Conservation (phyloP, 2,113 vertebrate genomes). For the Meriones unguiculatus region DNA sequence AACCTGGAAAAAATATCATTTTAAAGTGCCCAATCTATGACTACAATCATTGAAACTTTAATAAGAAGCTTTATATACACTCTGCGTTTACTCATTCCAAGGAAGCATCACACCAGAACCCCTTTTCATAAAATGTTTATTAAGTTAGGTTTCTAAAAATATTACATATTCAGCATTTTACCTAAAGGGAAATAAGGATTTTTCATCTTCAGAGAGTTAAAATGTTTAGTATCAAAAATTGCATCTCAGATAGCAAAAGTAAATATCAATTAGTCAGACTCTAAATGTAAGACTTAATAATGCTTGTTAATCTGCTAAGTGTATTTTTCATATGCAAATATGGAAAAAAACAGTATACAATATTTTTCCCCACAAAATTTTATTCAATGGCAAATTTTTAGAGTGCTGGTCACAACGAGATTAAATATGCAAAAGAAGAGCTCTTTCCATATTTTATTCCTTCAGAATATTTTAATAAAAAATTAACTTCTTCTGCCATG, state of each 20-base stretch:
- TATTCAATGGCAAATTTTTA: conserved; percentile 57
- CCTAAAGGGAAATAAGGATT: conserved; percentile 41
- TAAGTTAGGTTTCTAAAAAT: conserved; percentile 44
- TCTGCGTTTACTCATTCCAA: conserved; percentile 66
- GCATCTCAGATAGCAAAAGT: conserved; percentile 63
- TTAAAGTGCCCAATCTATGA: not conserved
- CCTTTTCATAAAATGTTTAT: conserved; percentile 75
- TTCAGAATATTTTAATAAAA: conserved; percentile 78
- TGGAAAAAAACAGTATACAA: conserved; percentile 14
- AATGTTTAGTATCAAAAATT: conserved; percentile 57
- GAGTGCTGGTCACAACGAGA: conserved; percentile 50
- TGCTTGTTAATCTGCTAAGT: conserved; percentile 66
- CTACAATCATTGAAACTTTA: conserved; percentile 64
- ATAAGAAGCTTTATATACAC: conserved; percentile 35
- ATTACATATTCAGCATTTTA: conserved; percentile 71
- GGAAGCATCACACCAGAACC: conserved; percentile 51
- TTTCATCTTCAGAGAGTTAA: conserved; percentile 69
- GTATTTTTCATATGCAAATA: conserved; percentile 65
- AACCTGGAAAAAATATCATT: conserved; percentile 23
- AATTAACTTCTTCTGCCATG: conserved; percentile 66
- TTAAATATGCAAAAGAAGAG: conserved; percentile 77
- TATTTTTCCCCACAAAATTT: conserved; percentile 59
- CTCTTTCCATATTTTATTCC: conserved; percentile 69
- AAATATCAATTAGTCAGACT: conserved; percentile 69
- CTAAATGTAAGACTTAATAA: conserved; percentile 45